Base-by-base conservation (phyloP, 2,888 invertebrate species). In the Sicus ferrugineus region DNA sequence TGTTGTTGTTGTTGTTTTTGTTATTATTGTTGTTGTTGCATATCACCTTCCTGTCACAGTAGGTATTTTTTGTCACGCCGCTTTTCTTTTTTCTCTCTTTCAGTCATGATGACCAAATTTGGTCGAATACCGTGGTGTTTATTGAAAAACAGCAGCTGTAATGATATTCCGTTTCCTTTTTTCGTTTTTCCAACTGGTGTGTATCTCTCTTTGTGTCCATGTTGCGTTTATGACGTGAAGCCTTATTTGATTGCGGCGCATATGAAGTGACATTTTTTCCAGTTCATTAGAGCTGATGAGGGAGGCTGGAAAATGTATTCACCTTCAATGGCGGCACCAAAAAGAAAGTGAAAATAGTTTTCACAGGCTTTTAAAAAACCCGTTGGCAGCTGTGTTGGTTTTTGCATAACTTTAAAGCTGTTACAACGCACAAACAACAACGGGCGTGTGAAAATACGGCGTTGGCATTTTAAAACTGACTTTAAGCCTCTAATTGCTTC, bases 171-270 rank as follows among this genome's bases (percentile, higher is more conserved):
- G 30, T 62, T 42, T 2, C 4, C n/a, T 34, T 34, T 52, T 16
- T 34, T 56, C 42, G 31, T 50, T 4, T 30, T 9, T 56, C 16
- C 19, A 26, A 6, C 19, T 63, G n/a, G 23, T 26, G 3, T 61
- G 14, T 61, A 2, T 11, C 9, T 28, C 14, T 7, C 16, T 42
- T 14, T 62, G 16, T 21, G n/a, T 21, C 21, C 11, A n/a, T 66
- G 42, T 3, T 58, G 58, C 58, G 26, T 48, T 67, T 70, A 70
- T 67, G 70, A 70, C 70, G 67, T 54, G 67, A 62, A 28, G 31
- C 70, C 65, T 42, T 70, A 68, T 70, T 68, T 68, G 68, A 70
- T 48, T 61, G 28, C 48, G 14, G n/a, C 16, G 14, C 21, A 50
- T 42, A 19, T 66, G 66, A 66, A 30, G 56, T 58, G 56, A 66